These are phyloP conservation scores for Burhinus bistriatus DNA, from an alignment of 2,113 vertebrate genomes.

Conservation along the genomic window DNA sequence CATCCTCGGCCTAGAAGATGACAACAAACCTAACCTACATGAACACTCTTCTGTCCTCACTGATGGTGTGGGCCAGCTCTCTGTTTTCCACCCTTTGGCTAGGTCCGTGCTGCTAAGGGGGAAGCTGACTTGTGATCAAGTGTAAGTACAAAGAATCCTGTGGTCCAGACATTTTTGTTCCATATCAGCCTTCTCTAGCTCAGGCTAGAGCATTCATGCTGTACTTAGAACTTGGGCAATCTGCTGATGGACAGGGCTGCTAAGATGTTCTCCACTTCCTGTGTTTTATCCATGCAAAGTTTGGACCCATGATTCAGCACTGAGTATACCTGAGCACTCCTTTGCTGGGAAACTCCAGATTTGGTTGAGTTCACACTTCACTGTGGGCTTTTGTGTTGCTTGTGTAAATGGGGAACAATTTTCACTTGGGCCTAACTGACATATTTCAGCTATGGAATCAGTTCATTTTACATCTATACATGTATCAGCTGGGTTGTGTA, in stretches of 20 bases:
- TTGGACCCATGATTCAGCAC: not conserved
- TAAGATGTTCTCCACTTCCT: not conserved
- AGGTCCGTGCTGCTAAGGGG: slow-evolving; percentile 23
- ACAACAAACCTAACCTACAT: not conserved
- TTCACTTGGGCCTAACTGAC: not conserved
- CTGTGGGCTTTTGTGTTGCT: not conserved
- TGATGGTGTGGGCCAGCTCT: slow-evolving; percentile 41
- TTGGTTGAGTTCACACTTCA: not conserved
- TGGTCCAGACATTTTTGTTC: slow-evolving; percentile 12
- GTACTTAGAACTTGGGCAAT: not conserved
- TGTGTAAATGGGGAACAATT: not conserved
- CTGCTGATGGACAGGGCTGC: not conserved
- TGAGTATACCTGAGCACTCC: not conserved
- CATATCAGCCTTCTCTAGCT: not conserved
- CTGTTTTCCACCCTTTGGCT: slow-evolving; percentile 47
- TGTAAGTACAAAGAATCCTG: slow-evolving; percentile 41
- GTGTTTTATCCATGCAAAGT: not conserved
- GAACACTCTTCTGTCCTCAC: not conserved
- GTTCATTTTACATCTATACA: not conserved
- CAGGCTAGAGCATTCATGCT: not conserved
- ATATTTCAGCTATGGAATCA: not conserved
- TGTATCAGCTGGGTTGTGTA: not conserved
- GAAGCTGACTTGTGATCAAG: slow-evolving; percentile 24
- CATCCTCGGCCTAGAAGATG: slow-evolving; percentile 3
- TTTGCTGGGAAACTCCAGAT: not conserved